Evolutionary conservation across 2,113 vertebrate genomes (phyloP).

Genomic region (Heloderma charlesbogerti): DNA sequence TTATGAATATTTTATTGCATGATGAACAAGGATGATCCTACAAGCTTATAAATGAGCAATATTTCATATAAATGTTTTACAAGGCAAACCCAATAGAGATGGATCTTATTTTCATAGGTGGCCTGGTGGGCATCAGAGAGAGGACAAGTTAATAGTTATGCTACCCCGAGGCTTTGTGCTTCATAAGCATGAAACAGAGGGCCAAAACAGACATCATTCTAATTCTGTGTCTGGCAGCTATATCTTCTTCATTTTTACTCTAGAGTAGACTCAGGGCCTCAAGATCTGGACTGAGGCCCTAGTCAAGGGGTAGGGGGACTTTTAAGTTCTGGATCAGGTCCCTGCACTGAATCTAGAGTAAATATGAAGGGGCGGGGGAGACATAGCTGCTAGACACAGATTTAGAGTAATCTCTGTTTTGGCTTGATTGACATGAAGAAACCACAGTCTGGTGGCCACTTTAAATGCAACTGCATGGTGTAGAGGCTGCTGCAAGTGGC

Average conservation of each 20-base stretch:
- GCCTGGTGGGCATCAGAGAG: slow-evolving; percentile 56
- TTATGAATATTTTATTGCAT: slow-evolving; percentile 67
- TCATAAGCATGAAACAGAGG: slow-evolving; percentile 40
- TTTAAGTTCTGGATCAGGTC: too few relatives aligned
- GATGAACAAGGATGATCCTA: slow-evolving; percentile 64
- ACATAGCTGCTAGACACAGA: too few relatives aligned
- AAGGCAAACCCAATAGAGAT: slow-evolving; percentile 61
- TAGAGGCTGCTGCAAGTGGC: background rate
- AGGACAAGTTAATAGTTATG: slow-evolving; percentile 37
- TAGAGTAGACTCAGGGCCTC: too few relatives aligned
- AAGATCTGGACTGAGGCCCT: too few relatives aligned
- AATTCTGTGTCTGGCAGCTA: too few relatives aligned
- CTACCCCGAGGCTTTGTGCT: slow-evolving; percentile 59
- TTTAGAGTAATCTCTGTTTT: too few relatives aligned
- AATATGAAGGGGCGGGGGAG: too few relatives aligned
- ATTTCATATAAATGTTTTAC: slow-evolving; percentile 73
- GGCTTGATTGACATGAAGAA: background rate
- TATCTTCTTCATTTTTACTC: too few relatives aligned
- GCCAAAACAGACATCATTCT: too few relatives aligned
- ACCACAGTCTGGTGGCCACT: background rate
- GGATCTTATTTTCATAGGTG: slow-evolving; percentile 62
- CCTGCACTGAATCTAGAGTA: too few relatives aligned
- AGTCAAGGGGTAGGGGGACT: too few relatives aligned
- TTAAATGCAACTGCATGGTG: background rate
- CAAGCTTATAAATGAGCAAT: slow-evolving; percentile 62